Evolutionary conservation across 2,797 vertebrate genomes (phyloP), one percentile per base, ranked within the genome.

Genomic region (Melopsittacus undulatus): DNA sequence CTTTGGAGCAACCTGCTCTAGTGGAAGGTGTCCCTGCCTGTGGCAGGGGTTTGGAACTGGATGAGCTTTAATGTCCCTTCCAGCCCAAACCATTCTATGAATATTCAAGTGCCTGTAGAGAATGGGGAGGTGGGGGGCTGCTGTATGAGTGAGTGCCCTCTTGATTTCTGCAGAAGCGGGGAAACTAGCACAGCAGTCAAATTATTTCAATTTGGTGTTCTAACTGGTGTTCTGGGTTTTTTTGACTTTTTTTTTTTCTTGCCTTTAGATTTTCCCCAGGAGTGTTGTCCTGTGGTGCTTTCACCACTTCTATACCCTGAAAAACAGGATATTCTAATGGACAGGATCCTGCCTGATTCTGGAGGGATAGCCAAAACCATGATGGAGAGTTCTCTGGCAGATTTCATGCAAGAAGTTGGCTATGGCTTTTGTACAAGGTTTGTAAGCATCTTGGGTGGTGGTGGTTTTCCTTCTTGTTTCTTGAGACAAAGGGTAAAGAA

Each of bases 271-370:
- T 99, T 99, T 97, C 99, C 99, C 96, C 99, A 99, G 97, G 99
- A 99, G 97, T 99, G 99, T 97, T 99, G 99, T 96, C 99, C 99
- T 94, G 99, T 99, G 99, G 99, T 99, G 99, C 99, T 99, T 97
- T 99, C 99, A 99, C 99, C 99, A 99, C 99, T 99, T 97, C 97
- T 99, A 97, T 99, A 99, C 98, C 99, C 99, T 99, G 99, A 99
- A 99, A 99, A 99, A 99, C 99, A 99, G 99, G 99, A 99, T 99
- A 99, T 99, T 99, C 99, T 99, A 98, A 99, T 99, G 99, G 99
- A 99, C 98, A 99, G 99, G 98, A 99, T 99, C 98, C 98, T 99
- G 97, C 99, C 99, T 98, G 99, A 99, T 98, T 99, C 99, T 96
- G 99, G 99, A 98, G 99, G 99, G 98, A 99, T 99, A 98, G 98